These are phyloP conservation scores for Aix galericulata DNA, from an alignment of 2,113 vertebrate genomes.

Conservation along the genomic window DNA sequence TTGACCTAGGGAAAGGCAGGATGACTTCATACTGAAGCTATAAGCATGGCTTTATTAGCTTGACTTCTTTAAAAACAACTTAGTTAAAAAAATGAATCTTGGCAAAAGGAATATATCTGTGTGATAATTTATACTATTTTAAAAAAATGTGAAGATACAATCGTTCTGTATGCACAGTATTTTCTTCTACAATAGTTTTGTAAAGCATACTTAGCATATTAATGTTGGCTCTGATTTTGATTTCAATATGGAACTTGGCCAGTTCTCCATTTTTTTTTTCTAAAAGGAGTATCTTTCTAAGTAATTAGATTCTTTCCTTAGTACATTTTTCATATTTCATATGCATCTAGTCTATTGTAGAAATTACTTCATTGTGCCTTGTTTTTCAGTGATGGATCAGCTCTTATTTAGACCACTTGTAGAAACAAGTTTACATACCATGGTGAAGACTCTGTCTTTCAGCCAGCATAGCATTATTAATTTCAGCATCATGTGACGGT, in stretches of 20 bases:
- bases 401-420: background rate
- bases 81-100: background rate
- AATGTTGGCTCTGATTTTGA: background rate
- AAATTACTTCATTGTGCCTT: background rate
- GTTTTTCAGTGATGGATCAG: background rate
- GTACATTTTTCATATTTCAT: background rate
- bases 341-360: background rate
- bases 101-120: background rate
- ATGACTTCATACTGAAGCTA: background rate
- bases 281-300: background rate
- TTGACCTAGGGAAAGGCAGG: background rate
- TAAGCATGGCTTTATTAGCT: background rate
- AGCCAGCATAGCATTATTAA: fast-evolving
- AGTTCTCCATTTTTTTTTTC: background rate
- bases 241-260: background rate
- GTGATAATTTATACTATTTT: background rate
- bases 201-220: background rate
- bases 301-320: background rate
- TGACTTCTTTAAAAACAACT: background rate
- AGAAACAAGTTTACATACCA: background rate
- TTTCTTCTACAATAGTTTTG: background rate
- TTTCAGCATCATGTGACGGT: background rate
- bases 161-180: background rate
- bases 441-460: background rate
- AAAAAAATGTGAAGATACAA: background rate